Evolutionary conservation across 2,888 invertebrate species (phyloP).

Genomic region (Cephalotes varians): DNA sequence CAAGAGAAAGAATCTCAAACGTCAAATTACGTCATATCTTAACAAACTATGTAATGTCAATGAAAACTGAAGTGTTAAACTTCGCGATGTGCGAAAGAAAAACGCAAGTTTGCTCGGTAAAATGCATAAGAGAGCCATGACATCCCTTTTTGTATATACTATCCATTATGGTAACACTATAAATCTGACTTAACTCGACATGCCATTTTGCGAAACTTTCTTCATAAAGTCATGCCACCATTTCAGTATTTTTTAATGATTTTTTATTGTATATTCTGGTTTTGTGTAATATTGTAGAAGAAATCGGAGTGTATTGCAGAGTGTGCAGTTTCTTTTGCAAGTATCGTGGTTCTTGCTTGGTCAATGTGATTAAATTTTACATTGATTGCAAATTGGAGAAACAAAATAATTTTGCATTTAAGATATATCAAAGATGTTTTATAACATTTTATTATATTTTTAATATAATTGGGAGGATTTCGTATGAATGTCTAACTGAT

Average conservation of each 20-base stretch:
- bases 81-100: not conserved
- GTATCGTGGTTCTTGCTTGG: slow-evolving; percentile 15
- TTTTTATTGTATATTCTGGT: slow-evolving; percentile 49
- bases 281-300: slow-evolving; percentile 31
- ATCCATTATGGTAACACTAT: slow-evolving; percentile 67
- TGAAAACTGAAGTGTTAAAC: slow-evolving; percentile 3
- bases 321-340: slow-evolving; percentile 11
- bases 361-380: slow-evolving; percentile 31
- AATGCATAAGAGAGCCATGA: slow-evolving; percentile 18
- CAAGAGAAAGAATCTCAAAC: not conserved
- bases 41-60: not conserved
- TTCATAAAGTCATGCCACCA: slow-evolving; percentile 29
- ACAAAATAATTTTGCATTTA: not conserved
- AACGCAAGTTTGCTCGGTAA: not conserved
- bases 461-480: not conserved
- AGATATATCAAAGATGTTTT: not conserved
- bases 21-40: not conserved
- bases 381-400: slow-evolving; percentile 5
- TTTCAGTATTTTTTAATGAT: slow-evolving; percentile 57
- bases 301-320: slow-evolving; percentile 39
- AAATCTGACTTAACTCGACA: slow-evolving; percentile 60
- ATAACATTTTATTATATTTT: not conserved
- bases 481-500: not conserved
- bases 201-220: slow-evolving; percentile 51
- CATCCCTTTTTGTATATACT: slow-evolving; percentile 48